Percentiles rank a stretch among this genome's conserved stretches.
phyloP scores from a whole-genome alignment of 2,113 vertebrate species.

The Paralichthys olivaceus region DNA sequence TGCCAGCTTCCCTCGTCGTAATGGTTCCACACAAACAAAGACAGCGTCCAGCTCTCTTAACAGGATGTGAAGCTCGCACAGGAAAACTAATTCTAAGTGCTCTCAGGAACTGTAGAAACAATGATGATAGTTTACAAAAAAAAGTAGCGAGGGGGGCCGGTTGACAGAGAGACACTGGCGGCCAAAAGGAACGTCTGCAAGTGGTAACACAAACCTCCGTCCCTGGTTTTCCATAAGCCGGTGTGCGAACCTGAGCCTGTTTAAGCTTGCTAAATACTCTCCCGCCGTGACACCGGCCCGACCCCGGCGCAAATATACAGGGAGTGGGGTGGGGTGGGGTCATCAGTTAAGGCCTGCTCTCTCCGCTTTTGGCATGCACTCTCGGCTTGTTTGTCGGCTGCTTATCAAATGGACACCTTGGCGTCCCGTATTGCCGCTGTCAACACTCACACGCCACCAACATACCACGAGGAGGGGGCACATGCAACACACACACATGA shows the following conservation, averaged over 20 bases:
- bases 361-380: slow-evolving; percentile 61
- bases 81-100: slow-evolving; percentile 65
- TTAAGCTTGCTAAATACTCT: slow-evolving; percentile 78
- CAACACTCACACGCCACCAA: slow-evolving; percentile 63
- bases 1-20: slow-evolving; percentile 68
- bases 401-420: slow-evolving; percentile 68
- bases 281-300: slow-evolving; percentile 61
- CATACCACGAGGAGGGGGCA: slow-evolving; percentile 9
- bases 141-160: slow-evolving; percentile 29
- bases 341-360: slow-evolving; percentile 74
- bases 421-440: slow-evolving; percentile 70
- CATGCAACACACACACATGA: slow-evolving; percentile 4
- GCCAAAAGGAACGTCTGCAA: slow-evolving; percentile 47
- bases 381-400: slow-evolving; percentile 76
- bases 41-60: slow-evolving; percentile 52
- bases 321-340: slow-evolving; percentile 69
- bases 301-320: slow-evolving; percentile 65
- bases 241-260: slow-evolving; percentile 70
- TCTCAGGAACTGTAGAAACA: slow-evolving; percentile 71
- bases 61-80: slow-evolving; percentile 70
- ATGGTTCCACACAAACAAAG: slow-evolving; percentile 77
- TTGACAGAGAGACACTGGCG: slow-evolving; percentile 40
- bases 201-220: slow-evolving; percentile 60
- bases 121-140: slow-evolving; percentile 50
- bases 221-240: slow-evolving; percentile 43